These are phyloP conservation scores for Cantharis rustica DNA, from an alignment of 2,888 invertebrate genomes.

Conservation along the genomic window DNA sequence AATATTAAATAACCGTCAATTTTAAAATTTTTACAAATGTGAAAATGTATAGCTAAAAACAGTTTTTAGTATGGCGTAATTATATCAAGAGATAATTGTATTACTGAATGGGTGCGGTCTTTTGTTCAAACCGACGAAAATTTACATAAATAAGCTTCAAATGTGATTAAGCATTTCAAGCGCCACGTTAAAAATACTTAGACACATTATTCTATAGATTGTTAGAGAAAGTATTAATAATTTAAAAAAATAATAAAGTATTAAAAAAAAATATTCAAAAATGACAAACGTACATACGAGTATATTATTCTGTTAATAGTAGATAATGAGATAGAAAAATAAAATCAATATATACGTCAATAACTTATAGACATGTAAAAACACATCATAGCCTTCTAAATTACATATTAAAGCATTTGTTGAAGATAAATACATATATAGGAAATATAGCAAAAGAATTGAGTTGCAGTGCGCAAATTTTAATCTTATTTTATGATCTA, in stretches of 20 bases:
- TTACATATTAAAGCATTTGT: too few relatives aligned
- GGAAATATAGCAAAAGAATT: too few relatives aligned
- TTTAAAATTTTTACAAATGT: neutral
- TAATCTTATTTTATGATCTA: too few relatives aligned
- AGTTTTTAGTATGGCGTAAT: constrained; percentile 36
- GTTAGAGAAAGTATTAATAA: neutral
- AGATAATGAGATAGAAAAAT: too few relatives aligned
- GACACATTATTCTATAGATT: constrained; percentile 11
- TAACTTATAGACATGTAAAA: too few relatives aligned
- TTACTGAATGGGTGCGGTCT: constrained; percentile 42
- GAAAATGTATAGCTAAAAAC: constrained; percentile 9
- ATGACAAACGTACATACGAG: too few relatives aligned
- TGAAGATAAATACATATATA: too few relatives aligned
- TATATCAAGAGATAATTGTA: constrained; percentile 47
- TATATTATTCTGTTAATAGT: too few relatives aligned
- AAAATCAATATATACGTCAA: too few relatives aligned
- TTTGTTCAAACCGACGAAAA: constrained; percentile 32
- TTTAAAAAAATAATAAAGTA: neutral
- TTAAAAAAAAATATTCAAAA: too few relatives aligned
- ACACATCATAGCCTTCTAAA: too few relatives aligned
- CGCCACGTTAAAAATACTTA: constrained; percentile 18
- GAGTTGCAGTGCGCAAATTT: too few relatives aligned
- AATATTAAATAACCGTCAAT: neutral
- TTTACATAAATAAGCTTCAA: constrained; percentile 39
- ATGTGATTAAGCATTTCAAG: constrained; percentile 44